Base-by-base conservation (phyloP, 2,888 invertebrate species). In the Dione juno region DNA sequence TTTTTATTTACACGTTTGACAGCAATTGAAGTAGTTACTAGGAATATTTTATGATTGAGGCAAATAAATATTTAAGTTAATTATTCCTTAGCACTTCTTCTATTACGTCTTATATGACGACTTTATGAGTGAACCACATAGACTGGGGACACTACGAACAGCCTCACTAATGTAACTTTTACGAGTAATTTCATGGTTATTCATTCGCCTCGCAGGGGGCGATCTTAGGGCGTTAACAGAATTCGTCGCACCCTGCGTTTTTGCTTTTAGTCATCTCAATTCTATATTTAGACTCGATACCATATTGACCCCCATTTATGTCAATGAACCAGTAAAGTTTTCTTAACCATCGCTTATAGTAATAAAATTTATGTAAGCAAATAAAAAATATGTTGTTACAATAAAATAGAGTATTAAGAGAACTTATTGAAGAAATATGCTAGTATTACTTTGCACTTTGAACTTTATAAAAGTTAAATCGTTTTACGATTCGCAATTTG, bases 111-210 rank as follows among this genome's bases (percentile, higher is more conserved):
- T 79, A 84, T 78, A 79, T 82, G 77, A 75, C 71, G 73, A 68
- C 70, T 75, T 89, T 88, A 90, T 81, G 87, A 86, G 82, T 82
- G 80, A 82, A 84, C 86, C 89, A 90, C 86, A 88, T 90, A 90
- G 88, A 86, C 84, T 81, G 82, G 81, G 81, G 81, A 80, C 77
- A 84, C 82, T 85, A 86, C 87, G 89, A 88, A 89, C 85, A 82
- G 85, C 83, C 84, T 79, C 79, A 83, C 89, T 91, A 90, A 91
- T 90, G 89, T 80, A 86, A 85, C 85, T 90, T 91, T 92, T 90
- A 92, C 86, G 91, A 90, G 86, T 88, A 86, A 90, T 90, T 91
- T 92, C 90, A 91, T 88, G 90, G 90, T 87, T 88, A 85, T 86
- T 88, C 89, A 88, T 88, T 87, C 84, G 77, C 79, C 77, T 82